Conservation (phyloP, 2,888 invertebrate species). For the Tenthredo notha region DNA sequence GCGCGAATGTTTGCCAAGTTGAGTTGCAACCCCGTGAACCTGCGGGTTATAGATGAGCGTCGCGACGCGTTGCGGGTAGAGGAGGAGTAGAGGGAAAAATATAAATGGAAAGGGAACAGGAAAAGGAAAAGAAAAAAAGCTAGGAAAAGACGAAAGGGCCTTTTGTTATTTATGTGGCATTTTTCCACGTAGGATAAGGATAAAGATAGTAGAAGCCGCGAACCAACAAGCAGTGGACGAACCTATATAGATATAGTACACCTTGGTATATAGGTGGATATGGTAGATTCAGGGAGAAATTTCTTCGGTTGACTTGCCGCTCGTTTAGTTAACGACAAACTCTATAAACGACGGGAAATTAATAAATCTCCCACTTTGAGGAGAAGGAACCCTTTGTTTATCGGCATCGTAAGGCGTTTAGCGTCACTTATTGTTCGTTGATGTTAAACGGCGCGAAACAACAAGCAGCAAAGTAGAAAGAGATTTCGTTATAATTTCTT, state of each 20-base stretch:
- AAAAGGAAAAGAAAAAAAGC: neutral
- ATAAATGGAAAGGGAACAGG: neutral
- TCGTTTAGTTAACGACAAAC: constrained; percentile 4
- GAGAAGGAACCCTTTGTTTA: constrained; percentile 21
- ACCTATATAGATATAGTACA: too few relatives aligned
- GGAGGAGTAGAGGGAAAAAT: neutral
- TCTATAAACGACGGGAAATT: constrained; percentile 17
- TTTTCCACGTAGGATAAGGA: neutral
- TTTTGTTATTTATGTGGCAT: constrained; percentile 2
- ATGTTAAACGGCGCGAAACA: neutral
- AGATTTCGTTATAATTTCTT: neutral
- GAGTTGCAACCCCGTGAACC: neutral
- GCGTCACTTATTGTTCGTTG: neutral
- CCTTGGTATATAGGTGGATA: neutral
- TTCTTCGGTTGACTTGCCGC: constrained; percentile 1
- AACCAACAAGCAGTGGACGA: neutral
- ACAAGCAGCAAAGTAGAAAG: neutral
- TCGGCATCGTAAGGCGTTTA: constrained; percentile 7
- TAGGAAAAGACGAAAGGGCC: neutral
- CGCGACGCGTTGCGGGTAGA: neutral
- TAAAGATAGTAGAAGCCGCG: neutral
- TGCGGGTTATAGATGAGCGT: constrained; percentile 23
- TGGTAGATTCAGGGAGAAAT: neutral
- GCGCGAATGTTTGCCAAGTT: constrained; percentile 20
- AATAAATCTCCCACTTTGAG: constrained; percentile 2